Conservation (phyloP, 2,797 vertebrate genomes). For the Parotocinclus haroldoi region DNA sequence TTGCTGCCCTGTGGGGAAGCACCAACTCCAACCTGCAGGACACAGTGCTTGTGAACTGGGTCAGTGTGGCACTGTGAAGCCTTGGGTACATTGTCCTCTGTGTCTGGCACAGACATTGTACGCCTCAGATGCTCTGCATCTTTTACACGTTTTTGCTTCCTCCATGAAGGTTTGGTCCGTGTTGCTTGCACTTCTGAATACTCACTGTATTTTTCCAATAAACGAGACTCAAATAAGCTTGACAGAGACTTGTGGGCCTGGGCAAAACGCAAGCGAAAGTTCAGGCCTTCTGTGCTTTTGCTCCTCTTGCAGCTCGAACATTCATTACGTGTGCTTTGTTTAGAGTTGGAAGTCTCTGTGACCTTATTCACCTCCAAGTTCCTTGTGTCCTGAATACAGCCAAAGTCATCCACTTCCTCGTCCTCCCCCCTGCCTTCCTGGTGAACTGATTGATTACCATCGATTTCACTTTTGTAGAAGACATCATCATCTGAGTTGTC, state of each 20-base stretch:
- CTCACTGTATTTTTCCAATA: slow-evolving; percentile 68
- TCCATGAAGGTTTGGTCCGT: slow-evolving; percentile 71
- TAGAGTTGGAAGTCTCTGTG: slow-evolving; percentile 43
- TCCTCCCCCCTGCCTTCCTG: slow-evolving; percentile 53
- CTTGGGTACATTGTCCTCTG: slow-evolving; percentile 25
- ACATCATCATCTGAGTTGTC: slow-evolving; percentile 68
- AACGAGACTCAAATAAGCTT: slow-evolving; percentile 81
- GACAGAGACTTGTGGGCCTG: slow-evolving; percentile 84
- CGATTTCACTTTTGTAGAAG: slow-evolving; percentile 56
- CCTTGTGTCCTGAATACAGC: slow-evolving; percentile 37
- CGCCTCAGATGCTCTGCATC: slow-evolving; percentile 68
- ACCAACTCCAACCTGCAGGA: slow-evolving; percentile 47
- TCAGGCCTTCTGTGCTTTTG: slow-evolving; percentile 74
- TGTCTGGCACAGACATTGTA: slow-evolving; percentile 53
- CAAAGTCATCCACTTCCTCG: slow-evolving; percentile 29
- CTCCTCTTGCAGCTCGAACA: slow-evolving; percentile 62
- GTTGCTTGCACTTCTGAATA: slow-evolving; percentile 60
- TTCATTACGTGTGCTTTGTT: slow-evolving; percentile 49
- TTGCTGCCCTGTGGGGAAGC: slow-evolving; percentile 51
- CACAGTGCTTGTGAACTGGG: slow-evolving; percentile 58
- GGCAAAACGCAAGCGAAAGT: slow-evolving; percentile 74
- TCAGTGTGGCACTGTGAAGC: slow-evolving; percentile 54
- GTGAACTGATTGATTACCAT: slow-evolving; percentile 54
- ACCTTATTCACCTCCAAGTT: slow-evolving; percentile 22
- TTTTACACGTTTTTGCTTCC: slow-evolving; percentile 69